phyloP scores from a whole-genome alignment of 2,797 vertebrate genomes.

The Lacerta viridis region DNA sequence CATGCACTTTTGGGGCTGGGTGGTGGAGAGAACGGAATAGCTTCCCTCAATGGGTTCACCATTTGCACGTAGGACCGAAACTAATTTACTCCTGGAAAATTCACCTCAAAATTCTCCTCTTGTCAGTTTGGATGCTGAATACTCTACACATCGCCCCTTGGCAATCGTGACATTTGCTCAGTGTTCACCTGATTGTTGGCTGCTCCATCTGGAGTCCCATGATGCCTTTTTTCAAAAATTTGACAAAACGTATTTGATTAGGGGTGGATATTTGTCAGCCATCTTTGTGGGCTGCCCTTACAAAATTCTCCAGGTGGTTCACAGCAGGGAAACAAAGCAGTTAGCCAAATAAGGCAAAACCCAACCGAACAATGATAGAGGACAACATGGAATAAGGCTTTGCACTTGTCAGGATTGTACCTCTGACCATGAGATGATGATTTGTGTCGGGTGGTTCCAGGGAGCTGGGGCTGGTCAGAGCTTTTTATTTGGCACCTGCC shows the following conservation, averaged over 20 bases:
- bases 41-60: background rate
- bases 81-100: background rate
- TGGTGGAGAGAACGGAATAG: background rate
- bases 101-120: background rate
- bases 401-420: too few species aligned
- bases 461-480: too few species aligned
- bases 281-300: background rate
- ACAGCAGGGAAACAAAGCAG: too few species aligned
- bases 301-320: background rate
- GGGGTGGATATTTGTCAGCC: background rate
- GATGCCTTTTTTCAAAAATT: background rate
- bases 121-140: background rate
- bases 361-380: too few species aligned
- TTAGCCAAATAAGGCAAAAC: too few species aligned
- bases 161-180: background rate
- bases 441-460: too few species aligned
- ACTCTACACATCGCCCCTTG: background rate
- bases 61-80: background rate
- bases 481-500: too few species aligned
- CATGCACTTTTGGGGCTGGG: background rate
- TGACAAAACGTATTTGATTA: too few species aligned
- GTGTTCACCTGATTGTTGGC: background rate
- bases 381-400: too few species aligned
- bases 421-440: too few species aligned
- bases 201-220: background rate